Evolutionary conservation across 2,888 invertebrate species (phyloP).

Genomic region (Mylabris sibirica): DNA sequence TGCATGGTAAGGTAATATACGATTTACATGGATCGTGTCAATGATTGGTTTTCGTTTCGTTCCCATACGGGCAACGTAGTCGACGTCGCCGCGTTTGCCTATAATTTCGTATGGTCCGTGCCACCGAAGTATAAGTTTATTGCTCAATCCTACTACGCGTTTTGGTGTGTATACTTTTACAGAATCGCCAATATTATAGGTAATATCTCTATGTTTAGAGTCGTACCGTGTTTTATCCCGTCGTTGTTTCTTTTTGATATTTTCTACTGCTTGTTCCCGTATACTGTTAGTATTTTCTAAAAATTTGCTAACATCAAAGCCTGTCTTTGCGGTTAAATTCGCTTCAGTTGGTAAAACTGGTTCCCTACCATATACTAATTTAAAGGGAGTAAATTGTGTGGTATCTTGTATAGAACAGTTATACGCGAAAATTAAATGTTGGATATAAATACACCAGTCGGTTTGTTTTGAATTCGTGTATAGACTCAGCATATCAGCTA

Average conservation of each 20-base stretch:
- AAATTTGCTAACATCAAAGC: background rate
- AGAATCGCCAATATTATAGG: slow-evolving; percentile 35
- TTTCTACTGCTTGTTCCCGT: slow-evolving; percentile 29
- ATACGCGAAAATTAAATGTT: slow-evolving; percentile 41
- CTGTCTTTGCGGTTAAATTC: background rate
- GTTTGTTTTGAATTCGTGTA: slow-evolving; percentile 34
- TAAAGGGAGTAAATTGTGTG: slow-evolving; percentile 32
- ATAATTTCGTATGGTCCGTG: slow-evolving; percentile 39
- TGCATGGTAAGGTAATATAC: background rate
- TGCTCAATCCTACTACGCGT: slow-evolving; percentile 38
- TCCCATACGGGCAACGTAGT: slow-evolving; percentile 30
- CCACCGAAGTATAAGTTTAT: slow-evolving; percentile 41
- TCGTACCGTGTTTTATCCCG: slow-evolving; percentile 42
- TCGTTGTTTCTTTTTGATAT: slow-evolving; percentile 32
- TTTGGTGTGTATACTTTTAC: slow-evolving; percentile 42
- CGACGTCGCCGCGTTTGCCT: slow-evolving; percentile 34
- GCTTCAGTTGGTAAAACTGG: slow-evolving; percentile 39
- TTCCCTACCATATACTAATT: slow-evolving; percentile 39
- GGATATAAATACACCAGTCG: slow-evolving; percentile 29
- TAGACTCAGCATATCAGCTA: slow-evolving; percentile 35
- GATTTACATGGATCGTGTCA: background rate
- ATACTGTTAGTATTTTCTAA: slow-evolving; percentile 19
- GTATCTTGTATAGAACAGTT: slow-evolving; percentile 41
- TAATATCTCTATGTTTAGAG: slow-evolving; percentile 36
- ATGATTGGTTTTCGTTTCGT: background rate